Conservation (phyloP, 2,113 vertebrate genomes). For the Myotis davidii region DNA sequence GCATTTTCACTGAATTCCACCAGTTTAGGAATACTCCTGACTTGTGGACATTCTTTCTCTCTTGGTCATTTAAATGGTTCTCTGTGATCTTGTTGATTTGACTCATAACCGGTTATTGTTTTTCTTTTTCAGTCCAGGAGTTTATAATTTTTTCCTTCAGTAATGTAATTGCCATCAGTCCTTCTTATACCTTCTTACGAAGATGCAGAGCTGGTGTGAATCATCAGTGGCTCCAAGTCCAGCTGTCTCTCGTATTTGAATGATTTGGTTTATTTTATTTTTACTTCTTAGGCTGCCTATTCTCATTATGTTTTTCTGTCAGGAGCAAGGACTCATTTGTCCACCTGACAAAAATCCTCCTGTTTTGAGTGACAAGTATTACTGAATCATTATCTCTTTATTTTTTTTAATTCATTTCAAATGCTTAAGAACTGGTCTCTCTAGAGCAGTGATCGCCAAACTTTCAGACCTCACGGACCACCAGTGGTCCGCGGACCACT, state of each 20-base stretch:
- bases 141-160: constrained; percentile 42
- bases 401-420: constrained; percentile 35
- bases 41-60: constrained; percentile 20
- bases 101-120: constrained; percentile 41
- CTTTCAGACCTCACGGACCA: too few relatives aligned
- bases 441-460: background rate
- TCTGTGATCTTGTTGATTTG: constrained; percentile 33
- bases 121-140: constrained; percentile 27
- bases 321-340: constrained; percentile 27
- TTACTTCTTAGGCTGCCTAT: background rate
- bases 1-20: background rate
- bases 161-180: constrained; percentile 26
- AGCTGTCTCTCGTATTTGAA: constrained; percentile 6
- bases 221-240: constrained; percentile 46
- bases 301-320: background rate
- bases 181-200: background rate
- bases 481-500: too few relatives aligned
- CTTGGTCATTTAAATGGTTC: constrained; percentile 26
- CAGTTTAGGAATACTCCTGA: background rate
- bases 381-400: constrained; percentile 50
- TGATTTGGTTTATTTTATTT: constrained; percentile 8
- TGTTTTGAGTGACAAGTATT: background rate
- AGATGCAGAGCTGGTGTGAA: constrained; percentile 24
- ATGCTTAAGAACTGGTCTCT: constrained; percentile 5
- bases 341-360: background rate